These are phyloP conservation scores for Osmerus eperlanus DNA, from an alignment of 2,113 vertebrate species.

Conservation along the genomic window DNA sequence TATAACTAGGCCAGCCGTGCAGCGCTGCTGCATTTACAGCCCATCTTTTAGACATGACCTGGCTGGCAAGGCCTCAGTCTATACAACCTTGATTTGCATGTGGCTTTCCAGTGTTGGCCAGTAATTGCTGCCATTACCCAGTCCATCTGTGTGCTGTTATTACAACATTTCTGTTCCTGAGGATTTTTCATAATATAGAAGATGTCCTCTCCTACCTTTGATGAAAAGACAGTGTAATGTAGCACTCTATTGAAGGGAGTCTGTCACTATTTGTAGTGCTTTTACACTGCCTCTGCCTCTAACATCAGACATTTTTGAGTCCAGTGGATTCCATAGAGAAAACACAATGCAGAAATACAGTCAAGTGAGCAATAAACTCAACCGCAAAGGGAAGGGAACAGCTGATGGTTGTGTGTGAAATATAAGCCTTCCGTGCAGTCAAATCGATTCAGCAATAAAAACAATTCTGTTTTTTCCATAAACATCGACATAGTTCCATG, in stretches of 20 bases:
- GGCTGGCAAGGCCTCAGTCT: background rate
- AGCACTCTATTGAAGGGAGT: too few species aligned
- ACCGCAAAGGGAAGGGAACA: conserved; percentile 56
- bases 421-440: conserved; percentile 53
- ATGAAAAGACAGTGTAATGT: too few species aligned
- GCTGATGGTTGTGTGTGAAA: conserved; percentile 56
- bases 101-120: background rate
- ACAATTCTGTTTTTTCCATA: conserved; percentile 64
- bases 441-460: conserved; percentile 67
- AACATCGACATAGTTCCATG: conserved; percentile 57
- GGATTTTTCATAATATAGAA: too few species aligned
- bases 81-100: background rate
- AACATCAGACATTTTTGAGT: conserved; percentile 46
- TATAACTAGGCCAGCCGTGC: conserved; percentile 38
- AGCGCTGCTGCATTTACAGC: conserved; percentile 17
- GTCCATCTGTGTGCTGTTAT: too few species aligned
- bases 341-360: conserved; percentile 56
- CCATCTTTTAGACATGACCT: background rate
- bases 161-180: too few species aligned
- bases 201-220: too few species aligned
- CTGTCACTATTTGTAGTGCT: conserved; percentile 36
- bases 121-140: too few species aligned
- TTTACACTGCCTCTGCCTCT: conserved; percentile 33
- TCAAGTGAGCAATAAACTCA: conserved; percentile 37
- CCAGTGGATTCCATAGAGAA: conserved; percentile 42